Evolutionary conservation across 2,797 vertebrate species (phyloP).

Genomic region (Thamnophis elegans): DNA sequence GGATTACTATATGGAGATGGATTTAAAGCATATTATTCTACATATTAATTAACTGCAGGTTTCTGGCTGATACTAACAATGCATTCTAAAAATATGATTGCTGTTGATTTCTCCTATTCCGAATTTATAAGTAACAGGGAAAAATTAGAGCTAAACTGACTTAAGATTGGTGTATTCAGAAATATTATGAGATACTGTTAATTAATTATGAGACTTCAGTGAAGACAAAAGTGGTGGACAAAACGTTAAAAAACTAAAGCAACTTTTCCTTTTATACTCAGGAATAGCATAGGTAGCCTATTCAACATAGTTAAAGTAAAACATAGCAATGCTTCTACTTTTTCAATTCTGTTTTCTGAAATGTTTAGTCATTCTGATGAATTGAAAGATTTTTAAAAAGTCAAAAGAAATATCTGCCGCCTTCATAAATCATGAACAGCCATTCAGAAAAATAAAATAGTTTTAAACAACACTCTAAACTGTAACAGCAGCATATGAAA

Average conservation of each 20-base stretch:
- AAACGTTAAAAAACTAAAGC: conserved; percentile 11
- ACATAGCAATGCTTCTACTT: not conserved
- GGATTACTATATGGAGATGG: conserved; percentile 27
- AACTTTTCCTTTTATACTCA: conserved; percentile 18
- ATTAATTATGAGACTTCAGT: not conserved
- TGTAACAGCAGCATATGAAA: not conserved
- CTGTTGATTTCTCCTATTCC: conserved; percentile 34
- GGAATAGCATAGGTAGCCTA: conserved; percentile 29
- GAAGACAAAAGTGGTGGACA: conserved; percentile 21
- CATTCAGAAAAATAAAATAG: not conserved
- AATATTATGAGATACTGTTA: conserved; percentile 40
- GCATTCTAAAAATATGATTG: conserved; percentile 52
- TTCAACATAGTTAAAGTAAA: not conserved
- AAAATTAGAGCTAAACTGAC: conserved; percentile 2
- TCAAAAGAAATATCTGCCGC: not conserved
- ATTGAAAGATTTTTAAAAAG: not conserved
- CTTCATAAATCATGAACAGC: not conserved
- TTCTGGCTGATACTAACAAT: conserved; percentile 32
- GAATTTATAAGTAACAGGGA: conserved; percentile 41
- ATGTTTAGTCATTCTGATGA: not conserved
- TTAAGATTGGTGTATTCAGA: not conserved
- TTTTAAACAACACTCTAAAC: not conserved
- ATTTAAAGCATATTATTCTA: conserved; percentile 40
- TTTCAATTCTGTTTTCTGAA: not conserved
- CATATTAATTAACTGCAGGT: conserved; percentile 48